phyloP scores from a whole-genome alignment of 2,797 vertebrate species.

The Xyrichtys novacula region DNA sequence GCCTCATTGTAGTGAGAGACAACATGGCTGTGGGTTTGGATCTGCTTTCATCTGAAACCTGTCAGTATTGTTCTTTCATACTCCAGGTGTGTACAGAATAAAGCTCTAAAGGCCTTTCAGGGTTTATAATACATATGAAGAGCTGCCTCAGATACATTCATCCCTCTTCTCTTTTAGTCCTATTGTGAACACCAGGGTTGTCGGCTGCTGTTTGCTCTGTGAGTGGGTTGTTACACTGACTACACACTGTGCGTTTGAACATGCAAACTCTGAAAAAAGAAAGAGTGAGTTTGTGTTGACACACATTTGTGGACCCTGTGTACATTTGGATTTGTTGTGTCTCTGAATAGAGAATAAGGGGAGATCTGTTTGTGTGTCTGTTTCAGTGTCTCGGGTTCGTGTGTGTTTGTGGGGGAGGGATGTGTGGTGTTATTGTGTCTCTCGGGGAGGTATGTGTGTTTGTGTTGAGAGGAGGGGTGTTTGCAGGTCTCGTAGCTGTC shows the following conservation, averaged over 20 bases:
- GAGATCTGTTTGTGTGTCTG: slow-evolving; percentile 46
- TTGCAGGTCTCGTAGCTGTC: slow-evolving; percentile 72
- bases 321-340: slow-evolving; percentile 41
- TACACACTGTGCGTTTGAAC: slow-evolving; percentile 51
- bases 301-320: slow-evolving; percentile 27
- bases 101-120: slow-evolving; percentile 2
- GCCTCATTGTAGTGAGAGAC: background rate
- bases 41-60: slow-evolving; percentile 12
- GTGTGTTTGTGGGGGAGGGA: slow-evolving; percentile 37
- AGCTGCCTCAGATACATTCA: background rate
- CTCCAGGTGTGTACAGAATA: background rate
- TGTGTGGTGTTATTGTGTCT: slow-evolving; percentile 64
- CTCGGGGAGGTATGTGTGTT: slow-evolving; percentile 62
- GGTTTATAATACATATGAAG: too few relatives aligned
- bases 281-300: slow-evolving; percentile 45
- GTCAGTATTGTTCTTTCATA: background rate
- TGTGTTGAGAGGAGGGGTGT: slow-evolving; percentile 54
- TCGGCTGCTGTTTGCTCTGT: slow-evolving; percentile 34
- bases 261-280: slow-evolving; percentile 24
- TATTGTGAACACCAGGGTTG: slow-evolving; percentile 16
- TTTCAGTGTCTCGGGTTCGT: slow-evolving; percentile 47
- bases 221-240: slow-evolving; percentile 38
- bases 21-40: slow-evolving; percentile 38
- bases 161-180: background rate
- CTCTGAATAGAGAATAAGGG: slow-evolving; percentile 23